phyloP scores from a whole-genome alignment of 64 coral and sea anemone genomes.

The Orbicella faveolata region DNA sequence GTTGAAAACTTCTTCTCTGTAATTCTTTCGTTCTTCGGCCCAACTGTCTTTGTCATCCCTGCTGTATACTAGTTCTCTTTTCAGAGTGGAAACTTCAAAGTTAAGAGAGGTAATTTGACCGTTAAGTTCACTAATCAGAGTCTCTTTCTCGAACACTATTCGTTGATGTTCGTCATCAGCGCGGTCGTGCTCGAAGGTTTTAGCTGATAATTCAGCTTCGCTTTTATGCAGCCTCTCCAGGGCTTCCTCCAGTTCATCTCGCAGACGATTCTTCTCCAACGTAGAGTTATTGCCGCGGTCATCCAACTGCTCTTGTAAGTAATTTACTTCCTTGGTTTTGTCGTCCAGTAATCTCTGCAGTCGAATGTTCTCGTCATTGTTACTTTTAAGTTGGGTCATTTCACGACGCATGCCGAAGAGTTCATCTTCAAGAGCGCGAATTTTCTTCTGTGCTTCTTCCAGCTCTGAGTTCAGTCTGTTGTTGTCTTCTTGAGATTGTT shows the following conservation, averaged over 20 bases:
- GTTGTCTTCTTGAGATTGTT: conserved; percentile 46
- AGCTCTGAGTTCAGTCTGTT: conserved; percentile 44
- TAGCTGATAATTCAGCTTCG: conserved; percentile 44
- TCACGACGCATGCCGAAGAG: conserved; percentile 19
- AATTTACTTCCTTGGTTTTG: conserved; percentile 24
- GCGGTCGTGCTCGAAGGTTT: conserved; percentile 12
- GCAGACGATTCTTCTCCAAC: conserved; percentile 54
- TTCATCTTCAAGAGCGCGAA: conserved; percentile 45
- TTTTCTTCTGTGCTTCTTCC: conserved; percentile 39
- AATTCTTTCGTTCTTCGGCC: conserved; percentile 44
- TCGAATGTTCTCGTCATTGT: not conserved
- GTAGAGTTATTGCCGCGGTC: conserved; percentile 35
- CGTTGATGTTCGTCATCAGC: conserved; percentile 1
- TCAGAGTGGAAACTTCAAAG: conserved; percentile 19
- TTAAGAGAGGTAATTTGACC: conserved; percentile 19
- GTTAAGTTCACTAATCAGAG: conserved; percentile 12
- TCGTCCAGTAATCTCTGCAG: conserved; percentile 35
- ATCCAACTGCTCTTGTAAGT: conserved; percentile 49
- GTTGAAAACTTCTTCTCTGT: conserved; percentile 37
- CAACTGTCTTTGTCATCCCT: conserved; percentile 33
- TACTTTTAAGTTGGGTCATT: conserved; percentile 32
- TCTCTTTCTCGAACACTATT: conserved; percentile 32
- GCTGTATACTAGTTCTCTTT: conserved; percentile 26
- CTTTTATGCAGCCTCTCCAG: conserved; percentile 52
- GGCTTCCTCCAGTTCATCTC: conserved; percentile 66